Evolutionary conservation across 1,140 invertebrate genomes (phyloP).

Genomic region (Camponotus pennsylvanicus): DNA sequence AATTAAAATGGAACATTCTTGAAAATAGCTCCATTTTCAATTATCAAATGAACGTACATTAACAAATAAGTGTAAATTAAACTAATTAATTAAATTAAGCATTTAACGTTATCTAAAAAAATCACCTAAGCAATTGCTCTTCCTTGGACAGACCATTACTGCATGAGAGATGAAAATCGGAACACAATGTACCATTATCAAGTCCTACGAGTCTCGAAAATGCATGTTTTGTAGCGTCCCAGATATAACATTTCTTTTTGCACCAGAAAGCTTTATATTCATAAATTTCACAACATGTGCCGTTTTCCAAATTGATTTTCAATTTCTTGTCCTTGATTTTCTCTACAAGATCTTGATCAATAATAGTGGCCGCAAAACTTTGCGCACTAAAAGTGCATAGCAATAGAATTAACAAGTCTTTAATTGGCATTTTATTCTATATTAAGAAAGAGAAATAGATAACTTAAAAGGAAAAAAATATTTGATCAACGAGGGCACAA

Average conservation of each 20-base stretch:
- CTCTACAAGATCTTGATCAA: slow-evolving; percentile 73
- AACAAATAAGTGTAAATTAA: not conserved
- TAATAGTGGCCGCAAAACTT: slow-evolving; percentile 40
- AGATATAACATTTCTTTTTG: slow-evolving; percentile 90
- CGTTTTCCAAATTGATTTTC: slow-evolving; percentile 83
- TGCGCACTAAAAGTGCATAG: slow-evolving; percentile 26
- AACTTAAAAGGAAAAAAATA: not conserved
- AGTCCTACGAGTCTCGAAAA: slow-evolving; percentile 90
- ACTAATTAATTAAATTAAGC: too few relatives aligned
- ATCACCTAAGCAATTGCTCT: slow-evolving; percentile 85
- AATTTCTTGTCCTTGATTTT: slow-evolving; percentile 78
- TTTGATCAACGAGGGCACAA: not conserved
- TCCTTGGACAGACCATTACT: slow-evolving; percentile 87
- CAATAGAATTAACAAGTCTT: slow-evolving; percentile 28
- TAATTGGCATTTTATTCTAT: not conserved
- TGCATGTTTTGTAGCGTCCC: slow-evolving; percentile 87
- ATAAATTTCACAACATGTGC: slow-evolving; percentile 79
- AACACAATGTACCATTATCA: slow-evolving; percentile 88
- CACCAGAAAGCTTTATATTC: slow-evolving; percentile 87
- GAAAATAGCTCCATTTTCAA: not conserved
- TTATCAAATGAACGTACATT: not conserved
- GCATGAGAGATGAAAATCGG: slow-evolving; percentile 86
- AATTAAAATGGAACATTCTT: not conserved
- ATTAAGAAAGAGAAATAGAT: not conserved
- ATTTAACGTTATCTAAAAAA: not conserved